Evolutionary conservation across 2,797 vertebrate species (phyloP), one percentile per base, ranked within the genome.

Genomic region (Lagocephalus sceleratus): DNA sequence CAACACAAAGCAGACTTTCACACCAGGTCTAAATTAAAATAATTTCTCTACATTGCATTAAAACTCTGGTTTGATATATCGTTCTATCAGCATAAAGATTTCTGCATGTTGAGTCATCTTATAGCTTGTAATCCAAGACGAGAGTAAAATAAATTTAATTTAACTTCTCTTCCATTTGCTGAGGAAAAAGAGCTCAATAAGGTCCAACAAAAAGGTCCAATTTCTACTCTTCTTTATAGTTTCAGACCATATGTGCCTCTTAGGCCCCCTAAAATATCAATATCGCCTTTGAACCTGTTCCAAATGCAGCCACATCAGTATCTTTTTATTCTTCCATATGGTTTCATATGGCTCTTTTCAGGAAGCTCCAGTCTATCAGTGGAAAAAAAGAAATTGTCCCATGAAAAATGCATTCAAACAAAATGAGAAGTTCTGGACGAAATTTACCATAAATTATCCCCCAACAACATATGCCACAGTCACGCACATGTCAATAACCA

Each of bases 11-110:
- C 1, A 51, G 12, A 45, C 23, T 22, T 46, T 57, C n/a, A n/a
- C n/a, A n/a, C n/a, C n/a, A n/a, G n/a, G 22, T 56, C 15, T 8
- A 66, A 75, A 68, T 67, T 51, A 76, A 76, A 77, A 73, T 71
- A 76, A 78, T 78, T 73, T 70, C 11, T 35, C 43, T 59, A 53
- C 3, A 16, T 47, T 23, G 2, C 5, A 19, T 9, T 41, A 19
- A 47, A 47, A 54, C 29, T 12, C 25, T 47, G 17, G 20, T 19
- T 1, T 47, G 5, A 1, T 60, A 42, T 25, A 26, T 17, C 10
- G 16, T 26, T 17, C 17, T 9, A 20, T 19, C 22, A 26, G 14
- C 17, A 26, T 40, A 40, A 6, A 1, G 32, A 12, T 35, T 35
- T 35, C n/a, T 47, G 20, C 12, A 21, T 5, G 21, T 35, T 56